These are phyloP conservation scores for Epistrophe eligans DNA, from an alignment of 2,888 invertebrate genomes.

Conservation along the genomic window DNA sequence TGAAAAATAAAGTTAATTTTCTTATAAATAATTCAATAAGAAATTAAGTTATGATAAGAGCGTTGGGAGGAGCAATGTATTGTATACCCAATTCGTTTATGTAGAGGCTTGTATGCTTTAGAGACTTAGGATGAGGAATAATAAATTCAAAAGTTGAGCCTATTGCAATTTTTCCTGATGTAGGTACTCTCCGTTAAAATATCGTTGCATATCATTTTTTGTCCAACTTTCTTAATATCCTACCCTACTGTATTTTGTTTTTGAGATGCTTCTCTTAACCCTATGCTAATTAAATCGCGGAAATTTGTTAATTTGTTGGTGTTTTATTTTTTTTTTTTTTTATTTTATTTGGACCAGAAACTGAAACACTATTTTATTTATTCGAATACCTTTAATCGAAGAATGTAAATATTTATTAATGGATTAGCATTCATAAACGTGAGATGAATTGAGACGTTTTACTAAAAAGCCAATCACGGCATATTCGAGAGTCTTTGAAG, in stretches of 20 bases:
- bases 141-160: too few species aligned
- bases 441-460: conserved; percentile 67
- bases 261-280: conserved; percentile 41
- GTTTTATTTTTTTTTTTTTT: conserved; percentile 20
- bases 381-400: conserved; percentile 61
- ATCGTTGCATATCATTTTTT: too few species aligned
- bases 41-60: too few species aligned
- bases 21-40: too few species aligned
- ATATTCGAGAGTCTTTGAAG: conserved; percentile 59
- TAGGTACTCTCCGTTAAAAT: too few species aligned
- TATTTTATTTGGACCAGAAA: conserved; percentile 37
- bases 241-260: conserved; percentile 6
- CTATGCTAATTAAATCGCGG: conserved; percentile 75
- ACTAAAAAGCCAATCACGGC: conserved; percentile 55
- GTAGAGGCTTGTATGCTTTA: too few species aligned
- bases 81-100: too few species aligned
- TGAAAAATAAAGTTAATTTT: too few species aligned
- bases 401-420: conserved; percentile 75
- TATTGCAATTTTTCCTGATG: too few species aligned
- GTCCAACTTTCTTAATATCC: too few species aligned
- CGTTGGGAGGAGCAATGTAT: too few species aligned
- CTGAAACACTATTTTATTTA: conserved; percentile 58
- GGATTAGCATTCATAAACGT: conserved; percentile 74
- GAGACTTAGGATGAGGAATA: too few species aligned
- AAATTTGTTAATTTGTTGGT: conserved; percentile 73